Base-by-base conservation (phyloP, 92 coral and sea anemone species). In the Siderastrea siderea region DNA sequence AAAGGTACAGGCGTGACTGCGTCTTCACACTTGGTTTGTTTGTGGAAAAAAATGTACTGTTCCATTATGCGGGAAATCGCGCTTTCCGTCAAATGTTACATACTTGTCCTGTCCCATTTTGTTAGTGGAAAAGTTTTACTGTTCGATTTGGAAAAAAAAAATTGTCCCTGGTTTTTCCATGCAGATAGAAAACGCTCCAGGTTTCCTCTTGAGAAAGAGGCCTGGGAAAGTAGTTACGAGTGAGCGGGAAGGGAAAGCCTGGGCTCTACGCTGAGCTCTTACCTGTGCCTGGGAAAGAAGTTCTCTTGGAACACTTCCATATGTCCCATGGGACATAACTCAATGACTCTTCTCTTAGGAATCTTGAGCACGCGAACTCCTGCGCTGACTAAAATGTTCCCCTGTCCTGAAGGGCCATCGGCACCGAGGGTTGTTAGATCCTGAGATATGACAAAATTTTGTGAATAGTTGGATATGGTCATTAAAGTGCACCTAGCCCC, bases 311-410 rank as follows among this genome's bases (percentile, higher is more conserved):
- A 93, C 78, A 55, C 83, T 14, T 91, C 96, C 57, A 95, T 67
- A 46, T 92, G 88, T 47, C 87, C 94, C 19, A 63, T 71, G 47
- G 90, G 92, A 66, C 92, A 82, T 38, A 95, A 80, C 14, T 93
- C 93, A 14, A 93, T 4, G 5, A 95, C 84, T 38, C 95, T 86
- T 79, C 85, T 85, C 76, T 93, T 95, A 14, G 95, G 93, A 62
- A 95, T 96, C 72, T 90, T 95, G 3, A 95, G 83, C n/a, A 95
- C 80, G 65, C 96, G 85, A 12, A 93, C 98, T 16, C 98, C 98
- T 0, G 93, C 94, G 90, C 98, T 95, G 58, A 95, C 96, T 74
- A 95, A 83, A 73, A 91, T 93, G 87, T 91, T 91, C 4, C 93
- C 93, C 6, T 91, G 86, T 47, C 74, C 85, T 10, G 89, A 26